Evolutionary conservation across 2,888 invertebrate genomes (phyloP), one percentile per base, ranked within the genome.

Genomic region (Stegana nigrithorax): DNA sequence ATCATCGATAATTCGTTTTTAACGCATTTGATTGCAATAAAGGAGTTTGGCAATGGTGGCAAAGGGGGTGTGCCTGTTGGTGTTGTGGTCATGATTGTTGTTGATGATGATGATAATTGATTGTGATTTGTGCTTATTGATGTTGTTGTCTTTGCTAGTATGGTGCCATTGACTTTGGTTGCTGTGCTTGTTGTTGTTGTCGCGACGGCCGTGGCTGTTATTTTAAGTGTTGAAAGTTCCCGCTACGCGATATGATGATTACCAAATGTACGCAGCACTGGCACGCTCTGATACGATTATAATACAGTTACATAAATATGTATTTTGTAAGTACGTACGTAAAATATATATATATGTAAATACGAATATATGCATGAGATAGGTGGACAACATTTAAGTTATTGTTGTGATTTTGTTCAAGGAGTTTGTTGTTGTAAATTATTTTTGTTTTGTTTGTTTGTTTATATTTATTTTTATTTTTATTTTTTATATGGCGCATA

Each of bases 201-300:
- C 64, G 60, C 63, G 36, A 51, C 60, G 60, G 63, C 56, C n/a
- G 62, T 64, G 47, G 66, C 62, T 61, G 67, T 67, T 63, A 66
- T 68, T 39, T 53, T 53, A 10, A 32, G 59, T 59, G 71, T 64
- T 73, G 67, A 62, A 73, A 84, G 81, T 76, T 85, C 85, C 83
- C 84, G 86, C 86, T 86, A 86, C 85, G 85, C 85, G 81, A 82
- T 84, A 76, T 85, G 85, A 82, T 86, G 85, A 75, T 84, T 85
- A 75, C 85, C 86, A 81, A 86, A 86, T 78, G 86, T 86, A 78
- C 85, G 85, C 73, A 86, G 84, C 73, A 86, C 86, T 75, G 86
- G 86, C 78, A 86, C 83, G 80, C 84, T 84, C 86, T 86, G 72
- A 63, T 67, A 45, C 32, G 29, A 8, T 12, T 45, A 32, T 32